Evolutionary conservation across 2,113 vertebrate species (phyloP).

Genomic region (Chloroceryle aenea): DNA sequence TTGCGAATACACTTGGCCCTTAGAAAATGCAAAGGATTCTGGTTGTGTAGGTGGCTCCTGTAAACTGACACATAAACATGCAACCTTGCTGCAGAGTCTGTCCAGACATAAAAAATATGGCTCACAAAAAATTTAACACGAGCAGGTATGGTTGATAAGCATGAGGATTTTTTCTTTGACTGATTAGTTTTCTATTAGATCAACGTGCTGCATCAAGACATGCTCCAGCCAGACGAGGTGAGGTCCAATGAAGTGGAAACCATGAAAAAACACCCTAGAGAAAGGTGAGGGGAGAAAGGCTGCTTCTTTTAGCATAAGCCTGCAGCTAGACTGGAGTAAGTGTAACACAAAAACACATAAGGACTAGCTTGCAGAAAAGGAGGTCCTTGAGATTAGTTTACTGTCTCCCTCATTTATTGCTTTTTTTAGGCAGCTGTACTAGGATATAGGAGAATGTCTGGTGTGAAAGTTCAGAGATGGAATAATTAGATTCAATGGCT

Average conservation of each 20-base stretch:
- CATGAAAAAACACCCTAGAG: not conserved
- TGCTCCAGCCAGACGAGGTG: not conserved
- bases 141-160: not conserved
- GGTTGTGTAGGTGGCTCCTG: not conserved
- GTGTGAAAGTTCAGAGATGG: slow-evolving; percentile 10
- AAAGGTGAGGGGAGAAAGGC: not conserved
- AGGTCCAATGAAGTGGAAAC: not conserved
- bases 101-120: not conserved
- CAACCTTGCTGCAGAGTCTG: not conserved
- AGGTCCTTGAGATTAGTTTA: slow-evolving; percentile 5
- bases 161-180: not conserved
- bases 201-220: not conserved
- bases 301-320: not conserved
- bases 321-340: not conserved
- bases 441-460: slow-evolving; percentile 18
- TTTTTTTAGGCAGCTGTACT: slow-evolving; percentile 33
- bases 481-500: slow-evolving; percentile 16
- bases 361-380: not conserved
- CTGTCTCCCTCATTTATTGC: slow-evolving; percentile 5
- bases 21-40: not conserved
- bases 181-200: not conserved
- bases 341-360: not conserved
- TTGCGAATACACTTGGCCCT: not conserved
- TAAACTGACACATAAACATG: not conserved
- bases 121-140: not conserved